Evolutionary conservation across 2,797 vertebrate genomes (phyloP), one percentile per base, ranked within the genome.

Genomic region (Buphagus erythrorhynchus): DNA sequence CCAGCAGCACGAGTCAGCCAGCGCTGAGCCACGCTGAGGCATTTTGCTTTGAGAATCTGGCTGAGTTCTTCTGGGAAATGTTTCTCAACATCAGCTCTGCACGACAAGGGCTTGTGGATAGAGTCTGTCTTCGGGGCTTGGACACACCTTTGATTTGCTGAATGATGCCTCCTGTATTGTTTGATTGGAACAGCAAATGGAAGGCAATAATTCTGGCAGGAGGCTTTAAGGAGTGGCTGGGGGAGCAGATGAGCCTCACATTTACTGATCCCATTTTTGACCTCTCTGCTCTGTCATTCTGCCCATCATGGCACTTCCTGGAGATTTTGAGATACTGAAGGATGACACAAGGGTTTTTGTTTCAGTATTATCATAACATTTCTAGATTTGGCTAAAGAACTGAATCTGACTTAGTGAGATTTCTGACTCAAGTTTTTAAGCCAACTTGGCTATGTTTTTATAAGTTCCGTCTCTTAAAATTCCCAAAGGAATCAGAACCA

Each of bases 41-140:
- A 21, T 74, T 86, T 89, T 69, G 20, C 68, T 57, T 63, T 40
- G 63, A 75, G 81, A 94, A 66, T 35, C 66, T 71, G 85, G 5
- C 79, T 51, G 65, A 69, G 79, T 36, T 25, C 48, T 92, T 86
- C 68, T 83, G 81, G 85, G 82, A 86, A 93, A 84, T 62, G 58
- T 42, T 86, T 95, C 90, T 83, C 61, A 51, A 11, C 78, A 68
- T 86, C 54, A 40, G 38, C 78, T 89, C 82, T 90, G 75, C 48
- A 40, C 14, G 62, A 88, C 9, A 9, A 51, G 66, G 77, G 36
- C 42, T 89, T 40, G 35, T 80, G 84, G 74, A 33, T 35, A 25
- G 63, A 67, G 48, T 58, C 51, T 61, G 2, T 88, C 68, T 85
- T 72, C 10, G 3, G 55, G 54, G 55, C 36, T 59, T 59, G 85